Evolutionary conservation across 1,140 invertebrate genomes (phyloP).

Genomic region (Hylaeus volcanicus): DNA sequence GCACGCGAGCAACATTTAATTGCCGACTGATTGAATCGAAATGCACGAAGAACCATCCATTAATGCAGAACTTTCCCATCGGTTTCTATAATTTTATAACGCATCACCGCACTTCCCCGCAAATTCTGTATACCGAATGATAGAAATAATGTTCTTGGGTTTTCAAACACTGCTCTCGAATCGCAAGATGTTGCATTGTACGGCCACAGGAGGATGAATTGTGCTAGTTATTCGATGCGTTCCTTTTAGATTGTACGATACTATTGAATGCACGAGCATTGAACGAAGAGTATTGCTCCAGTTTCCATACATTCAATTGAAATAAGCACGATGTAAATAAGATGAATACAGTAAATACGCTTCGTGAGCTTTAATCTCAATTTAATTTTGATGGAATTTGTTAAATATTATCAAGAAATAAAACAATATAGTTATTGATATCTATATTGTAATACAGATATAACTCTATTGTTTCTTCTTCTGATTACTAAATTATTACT

Average conservation of each 20-base stretch:
- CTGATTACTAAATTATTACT: too few species aligned
- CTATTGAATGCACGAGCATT: background rate
- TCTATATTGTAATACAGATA: too few species aligned
- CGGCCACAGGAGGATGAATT: background rate
- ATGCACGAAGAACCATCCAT: slow-evolving; percentile 26
- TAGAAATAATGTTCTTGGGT: background rate
- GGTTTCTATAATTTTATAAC: slow-evolving; percentile 45
- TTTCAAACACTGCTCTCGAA: background rate
- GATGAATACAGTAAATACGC: too few species aligned
- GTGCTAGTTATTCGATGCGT: background rate
- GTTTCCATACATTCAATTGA: background rate
- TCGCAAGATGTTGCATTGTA: background rate
- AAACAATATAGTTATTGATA: too few species aligned
- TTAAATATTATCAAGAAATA: too few species aligned
- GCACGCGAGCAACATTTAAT: background rate
- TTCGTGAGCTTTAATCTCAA: too few species aligned
- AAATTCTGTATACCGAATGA: background rate
- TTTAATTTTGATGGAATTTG: too few species aligned
- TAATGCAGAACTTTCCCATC: slow-evolving; percentile 36
- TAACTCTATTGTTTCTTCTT: too few species aligned
- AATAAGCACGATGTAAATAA: background rate
- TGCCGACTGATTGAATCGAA: slow-evolving; percentile 7
- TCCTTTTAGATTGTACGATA: slow-evolving; percentile 8
- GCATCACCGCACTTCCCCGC: background rate
- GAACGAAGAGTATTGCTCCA: background rate